These are phyloP conservation scores for Chrysocyon brachyurus DNA, from an alignment of 2,797 vertebrate species.

Conservation along the genomic window DNA sequence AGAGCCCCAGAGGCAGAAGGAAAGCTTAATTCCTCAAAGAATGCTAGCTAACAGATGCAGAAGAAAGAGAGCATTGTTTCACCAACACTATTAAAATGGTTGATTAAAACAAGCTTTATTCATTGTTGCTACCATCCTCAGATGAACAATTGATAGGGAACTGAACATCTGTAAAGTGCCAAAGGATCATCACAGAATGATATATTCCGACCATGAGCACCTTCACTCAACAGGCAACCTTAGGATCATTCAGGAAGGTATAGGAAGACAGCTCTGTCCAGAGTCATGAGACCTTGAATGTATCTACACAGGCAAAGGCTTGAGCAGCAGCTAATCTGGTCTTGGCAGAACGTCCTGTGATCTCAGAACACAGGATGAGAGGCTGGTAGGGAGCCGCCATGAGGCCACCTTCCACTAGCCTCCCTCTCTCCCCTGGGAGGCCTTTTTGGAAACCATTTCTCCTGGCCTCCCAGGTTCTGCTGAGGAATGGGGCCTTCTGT, in stretches of 20 bases:
- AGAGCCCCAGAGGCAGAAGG: neutral
- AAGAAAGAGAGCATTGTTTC: neutral
- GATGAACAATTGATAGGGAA: neutral
- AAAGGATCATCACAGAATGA: neutral
- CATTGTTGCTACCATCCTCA: fast-evolving
- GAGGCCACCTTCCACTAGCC: neutral
- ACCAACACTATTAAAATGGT: too few relatives aligned
- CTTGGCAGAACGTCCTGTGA: neutral
- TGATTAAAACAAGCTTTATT: neutral
- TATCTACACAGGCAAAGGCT: neutral
- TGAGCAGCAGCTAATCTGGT: neutral
- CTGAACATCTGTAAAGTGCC: fast-evolving
- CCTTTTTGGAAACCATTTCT: neutral
- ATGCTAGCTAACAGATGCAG: neutral
- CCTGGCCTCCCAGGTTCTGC: fast-evolving
- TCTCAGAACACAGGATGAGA: neutral
- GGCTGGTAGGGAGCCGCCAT: too few relatives aligned
- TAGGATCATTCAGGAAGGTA: too few relatives aligned
- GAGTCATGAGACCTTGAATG: neutral
- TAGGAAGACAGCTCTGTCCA: fast-evolving
- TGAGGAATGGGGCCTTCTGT: neutral
- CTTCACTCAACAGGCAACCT: neutral
- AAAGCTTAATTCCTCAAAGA: neutral
- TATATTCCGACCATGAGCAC: neutral
- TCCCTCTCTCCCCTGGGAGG: neutral